These are phyloP conservation scores for Pelosia muscerda DNA, from an alignment of 2,888 invertebrate species.

Conservation along the genomic window DNA sequence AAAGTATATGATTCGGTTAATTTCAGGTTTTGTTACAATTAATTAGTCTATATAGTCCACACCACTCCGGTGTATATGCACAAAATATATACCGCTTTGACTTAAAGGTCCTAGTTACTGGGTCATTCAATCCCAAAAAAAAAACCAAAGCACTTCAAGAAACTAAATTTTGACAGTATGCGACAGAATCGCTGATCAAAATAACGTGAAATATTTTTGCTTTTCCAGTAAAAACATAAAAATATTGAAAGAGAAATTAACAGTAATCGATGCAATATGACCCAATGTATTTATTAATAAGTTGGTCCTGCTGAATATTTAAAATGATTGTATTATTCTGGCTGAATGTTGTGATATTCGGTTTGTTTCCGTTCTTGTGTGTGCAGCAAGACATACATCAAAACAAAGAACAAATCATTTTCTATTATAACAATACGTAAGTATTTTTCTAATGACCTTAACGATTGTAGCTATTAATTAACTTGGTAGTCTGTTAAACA, in stretches of 20 bases:
- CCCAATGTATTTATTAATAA: slow-evolving; percentile 19
- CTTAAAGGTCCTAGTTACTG: too few species aligned
- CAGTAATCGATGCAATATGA: not conserved
- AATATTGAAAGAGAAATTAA: slow-evolving; percentile 1
- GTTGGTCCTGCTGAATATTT: slow-evolving; percentile 20
- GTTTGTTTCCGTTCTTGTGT: slow-evolving; percentile 53
- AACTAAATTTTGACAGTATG: not conserved
- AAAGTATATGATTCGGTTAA: too few species aligned
- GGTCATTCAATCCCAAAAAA: too few species aligned
- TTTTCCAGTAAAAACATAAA: not conserved
- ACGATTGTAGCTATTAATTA: not conserved
- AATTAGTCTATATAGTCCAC: too few species aligned
- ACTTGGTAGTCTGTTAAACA: not conserved
- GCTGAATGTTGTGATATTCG: slow-evolving; percentile 54
- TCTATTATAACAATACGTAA: slow-evolving; percentile 82
- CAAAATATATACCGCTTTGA: too few species aligned
- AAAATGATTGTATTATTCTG: slow-evolving; percentile 57
- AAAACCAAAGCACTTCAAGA: too few species aligned
- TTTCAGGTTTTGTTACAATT: too few species aligned
- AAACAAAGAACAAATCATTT: slow-evolving; percentile 69
- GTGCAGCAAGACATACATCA: slow-evolving; percentile 52
- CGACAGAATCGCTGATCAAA: not conserved
- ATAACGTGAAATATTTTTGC: not conserved
- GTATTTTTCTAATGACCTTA: slow-evolving; percentile 49
- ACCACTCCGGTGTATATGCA: too few species aligned